Evolutionary conservation across 2,888 invertebrate species (phyloP).

Genomic region (Plebejus melissa): DNA sequence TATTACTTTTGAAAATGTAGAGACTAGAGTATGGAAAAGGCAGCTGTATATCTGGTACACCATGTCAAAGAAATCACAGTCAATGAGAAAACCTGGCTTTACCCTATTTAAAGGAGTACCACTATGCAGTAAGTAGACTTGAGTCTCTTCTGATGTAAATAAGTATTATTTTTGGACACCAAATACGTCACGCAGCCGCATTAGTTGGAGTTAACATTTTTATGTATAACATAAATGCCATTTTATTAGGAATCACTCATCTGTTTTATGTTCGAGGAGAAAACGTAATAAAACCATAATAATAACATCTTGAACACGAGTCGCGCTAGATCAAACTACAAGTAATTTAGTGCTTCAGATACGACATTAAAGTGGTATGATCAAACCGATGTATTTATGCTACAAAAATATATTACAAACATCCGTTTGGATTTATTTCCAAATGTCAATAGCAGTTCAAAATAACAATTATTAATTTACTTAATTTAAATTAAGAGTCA

Average conservation of each 20-base stretch:
- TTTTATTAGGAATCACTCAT: constrained; percentile 46
- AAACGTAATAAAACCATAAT: constrained; percentile 54
- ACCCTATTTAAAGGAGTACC: not conserved
- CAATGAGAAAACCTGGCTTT: not conserved
- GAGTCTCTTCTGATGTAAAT: not conserved
- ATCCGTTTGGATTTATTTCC: constrained; percentile 5
- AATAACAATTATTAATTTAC: constrained; percentile 1
- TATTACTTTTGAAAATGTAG: not conserved
- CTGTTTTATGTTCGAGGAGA: constrained; percentile 57
- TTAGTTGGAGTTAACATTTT: constrained; percentile 25
- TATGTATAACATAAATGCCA: constrained; percentile 40
- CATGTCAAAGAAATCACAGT: not conserved
- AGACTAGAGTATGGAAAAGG: not conserved
- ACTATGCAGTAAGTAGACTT: not conserved
- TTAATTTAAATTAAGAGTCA: constrained; percentile 13
- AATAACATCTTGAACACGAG: constrained; percentile 38
- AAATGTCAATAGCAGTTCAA: constrained; percentile 20
- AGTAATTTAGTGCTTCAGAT: constrained; percentile 28
- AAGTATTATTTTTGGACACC: constrained; percentile 3
- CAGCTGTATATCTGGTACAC: not conserved
- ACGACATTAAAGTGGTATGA: constrained; percentile 22
- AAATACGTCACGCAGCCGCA: not conserved
- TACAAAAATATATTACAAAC: constrained; percentile 17
- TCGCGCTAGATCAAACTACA: constrained; percentile 30
- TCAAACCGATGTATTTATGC: constrained; percentile 17